Evolutionary conservation across 2,113 vertebrate genomes (phyloP).

Genomic region (Coptodon bakossiorum): DNA sequence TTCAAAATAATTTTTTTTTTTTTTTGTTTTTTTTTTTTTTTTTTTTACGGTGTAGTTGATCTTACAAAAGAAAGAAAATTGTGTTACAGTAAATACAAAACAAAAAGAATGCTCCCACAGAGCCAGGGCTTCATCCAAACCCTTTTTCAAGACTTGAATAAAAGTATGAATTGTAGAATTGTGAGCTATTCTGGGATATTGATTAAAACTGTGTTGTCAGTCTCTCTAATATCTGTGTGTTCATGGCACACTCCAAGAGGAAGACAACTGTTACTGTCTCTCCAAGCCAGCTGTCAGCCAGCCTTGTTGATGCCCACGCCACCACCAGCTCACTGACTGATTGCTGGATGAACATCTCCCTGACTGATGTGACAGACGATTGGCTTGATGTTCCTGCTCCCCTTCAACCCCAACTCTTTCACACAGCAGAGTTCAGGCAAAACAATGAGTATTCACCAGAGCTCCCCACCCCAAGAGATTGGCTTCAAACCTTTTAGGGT

Average conservation of each 20-base stretch:
- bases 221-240: not conserved
- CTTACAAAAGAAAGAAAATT: not conserved
- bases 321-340: conserved; percentile 54
- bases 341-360: conserved; percentile 46
- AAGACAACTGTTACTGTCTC: conserved; percentile 15
- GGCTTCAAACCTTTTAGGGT: conserved; percentile 7
- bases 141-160: not conserved
- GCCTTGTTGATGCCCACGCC: conserved; percentile 64
- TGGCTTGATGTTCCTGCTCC: conserved; percentile 41
- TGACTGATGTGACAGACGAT: conserved; percentile 70
- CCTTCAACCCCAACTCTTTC: not conserved
- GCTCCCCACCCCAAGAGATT: not conserved
- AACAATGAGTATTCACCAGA: conserved; percentile 39
- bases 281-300: conserved; percentile 49
- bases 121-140: not conserved
- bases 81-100: not conserved
- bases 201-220: not conserved
- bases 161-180: not conserved
- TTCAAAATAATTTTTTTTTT: not conserved
- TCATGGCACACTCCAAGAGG: conserved; percentile 5
- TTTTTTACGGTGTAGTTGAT: not conserved
- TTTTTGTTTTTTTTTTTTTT: not conserved
- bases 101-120: not conserved
- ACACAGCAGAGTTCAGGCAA: conserved; percentile 1
- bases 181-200: not conserved